phyloP scores from a whole-genome alignment of 2,797 vertebrate species.

The Alcedo atthis region DNA sequence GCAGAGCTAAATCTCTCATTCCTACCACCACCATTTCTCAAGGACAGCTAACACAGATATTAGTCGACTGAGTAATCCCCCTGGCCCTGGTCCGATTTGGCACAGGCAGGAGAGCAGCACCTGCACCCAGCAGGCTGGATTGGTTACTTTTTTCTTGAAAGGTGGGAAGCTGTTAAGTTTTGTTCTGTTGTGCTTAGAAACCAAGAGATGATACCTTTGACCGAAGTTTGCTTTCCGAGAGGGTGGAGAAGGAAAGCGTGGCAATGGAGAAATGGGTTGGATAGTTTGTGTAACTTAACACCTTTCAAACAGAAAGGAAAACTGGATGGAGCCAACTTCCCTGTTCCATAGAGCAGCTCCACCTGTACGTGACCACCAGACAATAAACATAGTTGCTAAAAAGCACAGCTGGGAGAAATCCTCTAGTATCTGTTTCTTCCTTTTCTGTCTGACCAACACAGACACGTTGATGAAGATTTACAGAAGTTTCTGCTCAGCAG shows the following conservation, averaged over 20 bases:
- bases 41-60: neutral
- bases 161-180: neutral
- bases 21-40: neutral
- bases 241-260: neutral
- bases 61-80: neutral
- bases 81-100: neutral
- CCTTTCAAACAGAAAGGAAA: neutral
- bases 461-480: neutral
- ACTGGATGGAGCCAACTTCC: neutral
- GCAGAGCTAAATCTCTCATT: neutral
- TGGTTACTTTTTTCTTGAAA: neutral
- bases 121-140: neutral
- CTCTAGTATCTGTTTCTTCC: neutral
- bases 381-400: neutral
- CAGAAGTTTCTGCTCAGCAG: slow-evolving; percentile 23
- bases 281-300: neutral
- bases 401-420: neutral
- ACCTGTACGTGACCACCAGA: neutral
- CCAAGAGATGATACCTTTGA: neutral
- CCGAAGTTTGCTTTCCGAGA: neutral
- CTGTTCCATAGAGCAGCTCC: neutral
- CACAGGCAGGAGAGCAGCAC: neutral
- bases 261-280: neutral
- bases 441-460: neutral
- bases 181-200: neutral